phyloP scores from a whole-genome alignment of 2,797 vertebrate genomes.

The Sus cebifrons region DNA sequence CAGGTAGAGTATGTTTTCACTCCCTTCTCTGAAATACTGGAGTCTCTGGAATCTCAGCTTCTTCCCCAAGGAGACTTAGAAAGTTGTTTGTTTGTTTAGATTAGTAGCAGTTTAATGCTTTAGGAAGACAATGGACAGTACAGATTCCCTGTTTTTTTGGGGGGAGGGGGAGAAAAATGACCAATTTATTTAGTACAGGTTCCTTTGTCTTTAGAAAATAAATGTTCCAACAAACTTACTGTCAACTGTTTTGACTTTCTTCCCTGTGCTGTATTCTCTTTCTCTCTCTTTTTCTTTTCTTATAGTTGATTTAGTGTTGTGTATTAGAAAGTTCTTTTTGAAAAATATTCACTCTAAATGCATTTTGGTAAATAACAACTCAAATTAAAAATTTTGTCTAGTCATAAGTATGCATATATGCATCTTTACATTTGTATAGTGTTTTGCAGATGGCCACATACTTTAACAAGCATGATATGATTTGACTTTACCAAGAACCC shows the following conservation, averaged over 20 bases:
- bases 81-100: too few species aligned
- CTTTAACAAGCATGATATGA: slow-evolving; percentile 43
- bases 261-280: too few species aligned
- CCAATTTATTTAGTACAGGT: too few species aligned
- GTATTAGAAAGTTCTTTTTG: slow-evolving; percentile 23
- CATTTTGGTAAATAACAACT: slow-evolving; percentile 41
- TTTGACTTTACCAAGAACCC: slow-evolving; percentile 40
- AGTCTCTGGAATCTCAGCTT: not conserved
- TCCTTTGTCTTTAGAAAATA: too few species aligned
- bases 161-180: too few species aligned
- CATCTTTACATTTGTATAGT: not conserved
- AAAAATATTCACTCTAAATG: not conserved
- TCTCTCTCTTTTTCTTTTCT: too few species aligned
- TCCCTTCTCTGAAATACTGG: not conserved
- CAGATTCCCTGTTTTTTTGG: too few species aligned
- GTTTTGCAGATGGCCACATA: not conserved
- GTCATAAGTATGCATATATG: not conserved
- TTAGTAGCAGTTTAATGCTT: too few species aligned
- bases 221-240: too few species aligned
- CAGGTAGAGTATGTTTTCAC: not conserved
- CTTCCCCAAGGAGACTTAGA: not conserved
- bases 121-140: too few species aligned
- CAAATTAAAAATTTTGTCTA: not conserved
- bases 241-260: too few species aligned
- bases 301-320: too few species aligned